These are phyloP conservation scores for Acropora yongei DNA, from an alignment of 64 coral and sea anemone genomes.

Conservation along the genomic window DNA sequence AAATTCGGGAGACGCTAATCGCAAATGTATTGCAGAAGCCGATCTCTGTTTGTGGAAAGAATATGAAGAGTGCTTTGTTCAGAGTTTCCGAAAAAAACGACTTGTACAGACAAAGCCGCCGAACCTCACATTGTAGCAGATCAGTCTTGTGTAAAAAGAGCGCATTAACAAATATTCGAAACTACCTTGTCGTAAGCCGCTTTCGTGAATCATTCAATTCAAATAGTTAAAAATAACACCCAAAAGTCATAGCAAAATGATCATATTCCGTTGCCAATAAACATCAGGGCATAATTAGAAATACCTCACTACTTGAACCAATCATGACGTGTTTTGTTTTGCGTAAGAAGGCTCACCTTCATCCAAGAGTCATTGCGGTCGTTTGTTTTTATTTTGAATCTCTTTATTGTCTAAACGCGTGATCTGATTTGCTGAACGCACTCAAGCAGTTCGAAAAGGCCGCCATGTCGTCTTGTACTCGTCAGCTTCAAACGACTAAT, in stretches of 20 bases:
- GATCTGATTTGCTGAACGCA: no score
- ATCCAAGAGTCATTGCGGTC: no score
- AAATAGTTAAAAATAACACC: background rate
- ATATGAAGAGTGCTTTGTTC: background rate
- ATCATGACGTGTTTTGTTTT: slow-evolving; percentile 1
- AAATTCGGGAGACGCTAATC: background rate
- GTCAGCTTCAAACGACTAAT: no score
- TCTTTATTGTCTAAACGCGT: no score
- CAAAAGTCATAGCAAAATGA: slow-evolving; percentile 1
- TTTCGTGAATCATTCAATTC: slow-evolving; percentile 1
- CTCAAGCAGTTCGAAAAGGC: no score
- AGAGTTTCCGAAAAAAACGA: no score
- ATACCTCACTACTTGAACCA: slow-evolving; percentile 10
- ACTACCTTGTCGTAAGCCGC: background rate
- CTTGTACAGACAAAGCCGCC: background rate
- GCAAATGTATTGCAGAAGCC: background rate
- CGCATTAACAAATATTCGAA: background rate
- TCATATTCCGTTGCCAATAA: background rate
- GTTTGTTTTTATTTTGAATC: no score
- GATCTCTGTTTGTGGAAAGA: background rate
- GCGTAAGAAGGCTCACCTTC: no score
- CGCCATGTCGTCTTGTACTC: no score
- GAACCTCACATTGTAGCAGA: background rate
- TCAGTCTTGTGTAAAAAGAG: slow-evolving; percentile 13
- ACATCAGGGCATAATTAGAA: background rate